Base-by-base conservation (phyloP, 2,888 invertebrate genomes). In the Mesochorus sp. region DNA sequence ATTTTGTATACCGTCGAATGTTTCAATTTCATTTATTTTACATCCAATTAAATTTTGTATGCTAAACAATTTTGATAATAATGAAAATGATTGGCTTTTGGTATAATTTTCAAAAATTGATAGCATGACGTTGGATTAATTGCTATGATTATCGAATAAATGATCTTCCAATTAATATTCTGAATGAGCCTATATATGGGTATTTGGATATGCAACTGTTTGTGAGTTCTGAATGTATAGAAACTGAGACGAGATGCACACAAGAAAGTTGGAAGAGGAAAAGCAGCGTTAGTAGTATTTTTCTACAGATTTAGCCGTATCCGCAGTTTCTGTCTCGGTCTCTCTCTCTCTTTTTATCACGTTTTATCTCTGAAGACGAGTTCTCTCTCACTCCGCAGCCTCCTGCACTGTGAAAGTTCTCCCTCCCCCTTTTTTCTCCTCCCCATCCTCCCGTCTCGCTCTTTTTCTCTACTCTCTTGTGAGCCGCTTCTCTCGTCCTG, bases 401-500 rank as follows among this genome's bases (percentile, higher is more conserved):
- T 28, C 26, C 59, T 53, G 6, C 26, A 49, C 24, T 47, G 26
- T 79, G 67, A 66, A 75, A 78, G 57, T 66, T 70, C 61, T 17
- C 34, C 26, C 74, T 26, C 39, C 49, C 59, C 34, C 64, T 47
- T 44, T 55, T 14, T 62, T 37, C 26, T 34, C 28, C 37, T 44
- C 47, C 31, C 17, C n/a, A 49, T 21, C 53, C 49, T 51, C 19
- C 21, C 19, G 47, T 64, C 67, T 37, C 64, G 37, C 28, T 68
- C 31, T 61, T 44, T 55, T 47, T 34, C 55, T 55, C 64, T 39
- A 17, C 57, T 28, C 42, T 59, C 26, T 17, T 17, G 44, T 6
- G 31, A 28, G 10, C 24, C 17, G 5, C 8, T 39, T 51, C 51
- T 51, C 59, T 59, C 66, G 39, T 77, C 81, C 83, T 83, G 84